These are phyloP conservation scores for Hyperoplus lanceolatus DNA, from an alignment of 2,797 vertebrate genomes.

Conservation along the genomic window DNA sequence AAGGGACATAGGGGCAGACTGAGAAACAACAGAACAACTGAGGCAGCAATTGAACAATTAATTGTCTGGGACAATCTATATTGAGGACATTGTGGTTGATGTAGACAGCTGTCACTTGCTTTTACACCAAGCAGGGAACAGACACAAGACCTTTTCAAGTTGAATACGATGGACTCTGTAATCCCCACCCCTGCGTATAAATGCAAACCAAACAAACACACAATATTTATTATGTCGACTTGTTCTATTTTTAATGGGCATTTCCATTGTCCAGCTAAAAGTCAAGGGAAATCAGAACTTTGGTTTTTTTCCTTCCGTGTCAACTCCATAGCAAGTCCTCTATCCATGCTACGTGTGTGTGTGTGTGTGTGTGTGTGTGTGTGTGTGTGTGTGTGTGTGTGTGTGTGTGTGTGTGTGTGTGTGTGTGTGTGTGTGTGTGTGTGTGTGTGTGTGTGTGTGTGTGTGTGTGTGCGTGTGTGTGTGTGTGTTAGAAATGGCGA, in stretches of 20 bases:
- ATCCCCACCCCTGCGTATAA: too few relatives aligned
- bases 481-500: conserved; percentile 10
- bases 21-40: too few relatives aligned
- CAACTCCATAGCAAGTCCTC: neutral
- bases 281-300: conserved; percentile 41
- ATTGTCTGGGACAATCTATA: neutral
- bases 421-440: too few relatives aligned
- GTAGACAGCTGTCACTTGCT: neutral
- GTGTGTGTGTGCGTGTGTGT: conserved; percentile 1
- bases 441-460: neutral
- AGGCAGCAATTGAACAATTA: too few relatives aligned
- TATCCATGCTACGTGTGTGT: neutral
- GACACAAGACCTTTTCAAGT: conserved; percentile 12
- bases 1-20: too few relatives aligned
- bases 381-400: too few relatives aligned
- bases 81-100: neutral
- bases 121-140: conserved; percentile 2
- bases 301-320: conserved; percentile 1
- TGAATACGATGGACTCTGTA: neutral
- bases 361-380: too few relatives aligned
- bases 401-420: too few relatives aligned
- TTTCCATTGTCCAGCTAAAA: conserved; percentile 49
- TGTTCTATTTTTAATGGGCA: conserved; percentile 8
- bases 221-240: conserved; percentile 21
- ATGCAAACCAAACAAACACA: neutral